Conservation (phyloP, 2,113 vertebrate genomes). For the Barbus barbus region DNA sequence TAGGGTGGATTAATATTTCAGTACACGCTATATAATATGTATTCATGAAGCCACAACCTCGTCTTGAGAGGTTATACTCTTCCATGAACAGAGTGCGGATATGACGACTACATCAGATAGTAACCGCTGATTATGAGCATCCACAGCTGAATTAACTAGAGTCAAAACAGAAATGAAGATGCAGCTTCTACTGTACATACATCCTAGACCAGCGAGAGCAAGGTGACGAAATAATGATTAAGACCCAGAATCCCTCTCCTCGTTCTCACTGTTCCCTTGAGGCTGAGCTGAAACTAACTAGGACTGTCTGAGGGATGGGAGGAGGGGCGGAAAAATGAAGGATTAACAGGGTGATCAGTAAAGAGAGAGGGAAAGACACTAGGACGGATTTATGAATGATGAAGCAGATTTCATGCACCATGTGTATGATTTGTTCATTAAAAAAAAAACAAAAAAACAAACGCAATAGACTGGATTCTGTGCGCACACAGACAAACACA, state of each 20-base stretch:
- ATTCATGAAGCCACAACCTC: conserved; percentile 60
- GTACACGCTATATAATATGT: conserved; percentile 52
- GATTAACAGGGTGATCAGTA: conserved; percentile 34
- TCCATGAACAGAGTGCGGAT: background rate
- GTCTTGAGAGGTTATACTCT: conserved; percentile 18
- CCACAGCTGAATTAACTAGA: background rate
- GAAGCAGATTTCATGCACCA: conserved; percentile 24
- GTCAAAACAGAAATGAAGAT: background rate
- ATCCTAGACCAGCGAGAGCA: background rate
- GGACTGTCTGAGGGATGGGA: conserved; percentile 27
- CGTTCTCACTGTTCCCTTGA: background rate
- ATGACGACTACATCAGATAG: background rate
- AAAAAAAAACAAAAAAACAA: background rate
- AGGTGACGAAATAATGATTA: conserved; percentile 15
- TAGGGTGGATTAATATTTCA: conserved; percentile 71
- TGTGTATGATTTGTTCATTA: conserved; percentile 40
- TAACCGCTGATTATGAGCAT: background rate
- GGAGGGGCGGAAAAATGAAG: conserved; percentile 16
- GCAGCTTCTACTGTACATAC: background rate
- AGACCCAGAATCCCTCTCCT: conserved; percentile 15
- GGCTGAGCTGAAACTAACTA: conserved; percentile 17
- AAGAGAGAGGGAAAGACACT: conserved; percentile 8
- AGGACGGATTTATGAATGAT: conserved; percentile 62
- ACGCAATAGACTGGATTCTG: background rate
- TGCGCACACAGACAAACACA: background rate